A percentile compares a stretch with the other conserved stretches of the same genome.
These are phyloP conservation scores for Periphyllus acericola DNA, from an alignment of 2,888 invertebrate species.

Conservation along the genomic window DNA sequence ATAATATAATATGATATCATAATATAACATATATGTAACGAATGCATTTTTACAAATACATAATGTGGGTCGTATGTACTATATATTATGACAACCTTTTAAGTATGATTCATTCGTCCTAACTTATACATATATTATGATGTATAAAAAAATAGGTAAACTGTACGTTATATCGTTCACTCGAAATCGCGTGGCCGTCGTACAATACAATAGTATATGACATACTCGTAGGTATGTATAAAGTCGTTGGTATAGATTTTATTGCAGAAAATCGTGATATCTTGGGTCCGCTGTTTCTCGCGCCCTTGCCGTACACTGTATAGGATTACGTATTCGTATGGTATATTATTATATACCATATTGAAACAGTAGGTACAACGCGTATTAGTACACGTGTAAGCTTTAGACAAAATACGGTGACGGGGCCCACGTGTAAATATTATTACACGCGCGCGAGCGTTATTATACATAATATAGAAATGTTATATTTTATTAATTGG, in stretches of 20 bases:
- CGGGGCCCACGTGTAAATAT: neutral
- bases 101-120: neutral
- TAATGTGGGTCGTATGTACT: neutral
- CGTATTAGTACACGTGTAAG: neutral
- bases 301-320: neutral
- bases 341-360: neutral
- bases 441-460: neutral
- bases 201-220: neutral
- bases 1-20: too few species aligned
- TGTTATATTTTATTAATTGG: neutral
- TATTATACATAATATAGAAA: neutral
- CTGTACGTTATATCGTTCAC: neutral
- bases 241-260: neutral
- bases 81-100: neutral
- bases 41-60: neutral
- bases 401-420: neutral
- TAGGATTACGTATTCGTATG: neutral
- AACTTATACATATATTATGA: neutral
- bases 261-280: constrained; percentile 36
- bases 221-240: neutral
- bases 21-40: neutral
- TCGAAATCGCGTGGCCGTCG: neutral
- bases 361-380: too few species aligned
- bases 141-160: neutral
- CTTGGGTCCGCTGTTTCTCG: neutral